Percentiles rank a stretch among this genome's conserved stretches.
These are phyloP conservation scores for Poecilia velifera DNA, from an alignment of 2,797 vertebrate genomes.

Conservation along the genomic window DNA sequence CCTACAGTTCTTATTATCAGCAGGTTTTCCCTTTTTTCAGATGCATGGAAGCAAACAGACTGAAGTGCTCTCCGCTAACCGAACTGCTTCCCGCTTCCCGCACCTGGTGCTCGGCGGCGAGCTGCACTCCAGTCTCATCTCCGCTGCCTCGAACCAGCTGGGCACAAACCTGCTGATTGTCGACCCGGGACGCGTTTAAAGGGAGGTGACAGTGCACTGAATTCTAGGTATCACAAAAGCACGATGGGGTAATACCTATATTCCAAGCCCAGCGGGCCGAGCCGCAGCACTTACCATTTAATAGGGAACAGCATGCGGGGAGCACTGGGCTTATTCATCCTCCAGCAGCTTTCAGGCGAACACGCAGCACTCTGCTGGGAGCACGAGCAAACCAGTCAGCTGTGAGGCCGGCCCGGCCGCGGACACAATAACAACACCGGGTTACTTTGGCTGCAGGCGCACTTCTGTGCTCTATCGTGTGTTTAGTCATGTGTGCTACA, in stretches of 20 bases:
- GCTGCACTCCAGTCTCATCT: slow-evolving; percentile 27
- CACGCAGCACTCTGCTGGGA: slow-evolving; percentile 50
- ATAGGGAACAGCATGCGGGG: slow-evolving; percentile 73
- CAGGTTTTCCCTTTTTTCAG: not conserved
- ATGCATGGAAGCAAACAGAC: not conserved
- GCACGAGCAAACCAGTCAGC: slow-evolving; percentile 42
- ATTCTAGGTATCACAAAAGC: slow-evolving; percentile 57
- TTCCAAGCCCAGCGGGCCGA: slow-evolving; percentile 70
- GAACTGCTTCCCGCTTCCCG: not conserved
- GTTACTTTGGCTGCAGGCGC: slow-evolving; percentile 14
- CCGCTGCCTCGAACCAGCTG: slow-evolving; percentile 44
- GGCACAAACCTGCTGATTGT: slow-evolving; percentile 66
- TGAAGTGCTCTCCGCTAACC: not conserved
- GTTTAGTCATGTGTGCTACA: slow-evolving; percentile 27
- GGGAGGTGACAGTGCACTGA: slow-evolving; percentile 53
- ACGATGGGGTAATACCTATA: slow-evolving; percentile 55
- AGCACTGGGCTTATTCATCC: slow-evolving; percentile 70
- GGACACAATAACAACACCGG: slow-evolving; percentile 35
- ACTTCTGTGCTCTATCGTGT: slow-evolving; percentile 16
- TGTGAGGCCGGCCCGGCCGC: slow-evolving; percentile 22
- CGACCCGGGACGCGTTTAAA: slow-evolving; percentile 64
- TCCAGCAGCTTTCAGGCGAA: slow-evolving; percentile 62
- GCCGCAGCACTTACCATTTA: slow-evolving; percentile 71
- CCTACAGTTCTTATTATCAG: not conserved
- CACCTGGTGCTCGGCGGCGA: slow-evolving; percentile 20